A percentile compares a stretch with the other conserved stretches of the same genome.
Evolutionary conservation across 2,888 invertebrate genomes (phyloP).

Genomic region (Antitype chi): DNA sequence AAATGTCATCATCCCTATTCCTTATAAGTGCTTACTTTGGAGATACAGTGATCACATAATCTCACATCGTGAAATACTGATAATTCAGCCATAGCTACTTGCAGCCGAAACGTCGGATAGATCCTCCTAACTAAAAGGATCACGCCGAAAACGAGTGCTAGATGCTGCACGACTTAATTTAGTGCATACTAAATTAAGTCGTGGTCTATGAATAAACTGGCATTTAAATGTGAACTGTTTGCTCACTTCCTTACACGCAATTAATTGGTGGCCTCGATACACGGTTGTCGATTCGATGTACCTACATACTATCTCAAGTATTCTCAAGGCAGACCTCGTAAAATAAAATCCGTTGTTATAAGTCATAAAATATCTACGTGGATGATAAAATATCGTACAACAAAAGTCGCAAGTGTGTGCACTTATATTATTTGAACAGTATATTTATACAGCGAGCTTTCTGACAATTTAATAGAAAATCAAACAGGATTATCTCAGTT

Average conservation of each 20-base stretch:
- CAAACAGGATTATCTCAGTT: no score
- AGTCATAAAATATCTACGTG: conserved; percentile 11
- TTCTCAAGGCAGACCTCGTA: not conserved
- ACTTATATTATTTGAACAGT: conserved; percentile 15
- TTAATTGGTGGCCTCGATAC: conserved; percentile 6
- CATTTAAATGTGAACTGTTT: not conserved
- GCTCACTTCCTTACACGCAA: not conserved
- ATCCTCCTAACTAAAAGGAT: not conserved
- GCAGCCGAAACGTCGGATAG: not conserved
- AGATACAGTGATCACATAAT: not conserved
- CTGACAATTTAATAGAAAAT: not conserved
- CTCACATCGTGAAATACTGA: not conserved
- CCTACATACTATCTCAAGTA: not conserved
- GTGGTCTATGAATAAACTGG: not conserved
- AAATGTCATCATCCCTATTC: not conserved
- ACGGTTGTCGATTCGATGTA: not conserved
- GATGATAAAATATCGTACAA: conserved; percentile 22
- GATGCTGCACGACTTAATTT: no score
- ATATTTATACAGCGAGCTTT: conserved; percentile 21
- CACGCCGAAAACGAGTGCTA: not conserved
- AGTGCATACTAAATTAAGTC: conserved; percentile 2
- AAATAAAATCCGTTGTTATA: conserved; percentile 24
- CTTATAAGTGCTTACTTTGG: not conserved
- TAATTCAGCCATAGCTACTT: not conserved
- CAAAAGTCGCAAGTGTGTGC: conserved; percentile 19